Base-by-base conservation (phyloP, 2,888 invertebrate species). In the Meganola albula region DNA sequence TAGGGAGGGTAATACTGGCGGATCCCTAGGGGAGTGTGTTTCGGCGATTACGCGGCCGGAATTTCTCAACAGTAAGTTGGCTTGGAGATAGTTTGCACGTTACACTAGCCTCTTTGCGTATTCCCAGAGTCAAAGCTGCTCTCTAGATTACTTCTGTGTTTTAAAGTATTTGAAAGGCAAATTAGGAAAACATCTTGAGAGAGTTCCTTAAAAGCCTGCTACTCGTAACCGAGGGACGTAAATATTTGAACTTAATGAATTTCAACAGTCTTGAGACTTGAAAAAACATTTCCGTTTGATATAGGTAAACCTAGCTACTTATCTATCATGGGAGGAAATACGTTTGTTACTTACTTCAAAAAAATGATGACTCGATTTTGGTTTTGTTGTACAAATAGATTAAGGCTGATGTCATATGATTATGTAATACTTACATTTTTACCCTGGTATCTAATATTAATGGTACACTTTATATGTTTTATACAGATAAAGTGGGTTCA, bases 11-110 rank as follows among this genome's bases (percentile, higher is more conserved):
- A 72, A 68, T 70, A 58, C 68, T 58, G 54, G 42, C 64, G 64
- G 68, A 66, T 73, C 79, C 64, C 75, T 44, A 31, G 71, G 74
- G 83, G 65, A 69, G 66, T 64, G 71, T 83, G 82, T 84, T 84
- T 83, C 67, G 82, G 75, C 83, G 82, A 85, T 85, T 84, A 84
- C 84, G 80, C 78, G 83, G 69, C 66, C 71, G 73, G 80, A 83
- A 84, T 85, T 83, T 75, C 72, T 71, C 65, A 67, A 52, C 53
- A 49, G 47, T 53, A 55, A 79, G 65, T 76, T 71, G 63, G 62
- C 74, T 73, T 74, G 75, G 55, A 66, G 73, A 83, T 83, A 83
- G 84, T 84, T 84, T 73, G 71, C 77, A 77, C 76, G 77, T 76
- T 77, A 72, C 72, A 71, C 73, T 78, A 70, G 75, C 72, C 76